These are phyloP conservation scores for Pica pica DNA, from an alignment of 2,113 vertebrate genomes.

Conservation along the genomic window DNA sequence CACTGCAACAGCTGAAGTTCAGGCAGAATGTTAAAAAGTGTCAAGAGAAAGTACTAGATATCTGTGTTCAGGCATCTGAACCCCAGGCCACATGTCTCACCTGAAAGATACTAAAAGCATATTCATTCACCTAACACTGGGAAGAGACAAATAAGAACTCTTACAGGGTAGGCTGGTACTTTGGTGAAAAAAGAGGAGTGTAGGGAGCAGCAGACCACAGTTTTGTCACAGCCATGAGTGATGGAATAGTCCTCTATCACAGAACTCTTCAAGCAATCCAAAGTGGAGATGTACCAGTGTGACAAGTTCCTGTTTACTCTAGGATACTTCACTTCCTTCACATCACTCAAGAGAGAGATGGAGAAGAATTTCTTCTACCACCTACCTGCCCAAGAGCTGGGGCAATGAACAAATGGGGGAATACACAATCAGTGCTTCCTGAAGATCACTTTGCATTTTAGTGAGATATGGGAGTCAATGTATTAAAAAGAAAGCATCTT, in stretches of 20 bases:
- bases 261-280: neutral
- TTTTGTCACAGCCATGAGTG: neutral
- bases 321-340: neutral
- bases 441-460: neutral
- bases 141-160: neutral
- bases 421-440: neutral
- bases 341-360: neutral
- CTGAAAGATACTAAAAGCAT: neutral
- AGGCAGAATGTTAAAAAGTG: neutral
- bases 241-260: neutral
- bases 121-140: neutral
- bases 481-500: neutral
- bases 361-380: neutral
- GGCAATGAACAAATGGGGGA: neutral
- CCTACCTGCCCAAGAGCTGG: neutral
- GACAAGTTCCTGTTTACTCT: neutral
- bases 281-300: neutral
- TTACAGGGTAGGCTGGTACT: neutral
- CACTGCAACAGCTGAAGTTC: neutral
- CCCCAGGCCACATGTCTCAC: neutral
- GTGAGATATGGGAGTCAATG: neutral
- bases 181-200: neutral
- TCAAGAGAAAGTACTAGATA: neutral
- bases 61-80: neutral
- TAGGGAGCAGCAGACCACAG: neutral